Evolutionary conservation across 2,113 vertebrate species (phyloP).

Genomic region (Larimichthys polyactis): DNA sequence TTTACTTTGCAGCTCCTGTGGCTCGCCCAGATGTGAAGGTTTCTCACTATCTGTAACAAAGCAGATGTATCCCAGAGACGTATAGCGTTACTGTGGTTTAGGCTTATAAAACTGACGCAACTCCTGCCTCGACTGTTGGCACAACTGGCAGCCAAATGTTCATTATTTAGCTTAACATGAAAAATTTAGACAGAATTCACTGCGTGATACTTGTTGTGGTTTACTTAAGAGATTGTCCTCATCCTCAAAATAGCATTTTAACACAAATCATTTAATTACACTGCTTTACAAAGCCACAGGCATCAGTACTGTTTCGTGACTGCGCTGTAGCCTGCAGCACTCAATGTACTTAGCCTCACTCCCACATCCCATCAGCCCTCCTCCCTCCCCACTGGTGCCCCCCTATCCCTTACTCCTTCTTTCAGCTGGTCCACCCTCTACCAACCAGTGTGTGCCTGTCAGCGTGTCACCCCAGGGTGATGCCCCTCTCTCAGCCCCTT

Average conservation of each 20-base stretch:
- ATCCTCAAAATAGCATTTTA: constrained; percentile 45
- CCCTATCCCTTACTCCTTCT: constrained; percentile 36
- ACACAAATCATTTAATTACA: constrained; percentile 48
- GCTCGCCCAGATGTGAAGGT: constrained; percentile 23
- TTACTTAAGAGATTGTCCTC: constrained; percentile 36
- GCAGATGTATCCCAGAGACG: constrained; percentile 52
- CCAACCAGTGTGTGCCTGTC: constrained; percentile 72
- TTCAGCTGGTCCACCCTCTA: constrained; percentile 56
- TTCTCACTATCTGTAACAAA: constrained; percentile 20
- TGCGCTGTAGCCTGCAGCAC: constrained; percentile 29
- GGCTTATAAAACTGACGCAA: constrained; percentile 64
- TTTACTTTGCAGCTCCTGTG: constrained; percentile 39
- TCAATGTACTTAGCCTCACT: constrained; percentile 43
- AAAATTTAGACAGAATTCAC: constrained; percentile 39
- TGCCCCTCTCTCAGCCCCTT: constrained; percentile 76
- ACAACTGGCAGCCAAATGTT: constrained; percentile 63
- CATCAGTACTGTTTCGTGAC: constrained; percentile 37
- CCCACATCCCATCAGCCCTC: constrained; percentile 38
- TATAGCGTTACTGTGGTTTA: constrained; percentile 57
- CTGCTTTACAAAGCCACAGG: constrained; percentile 30
- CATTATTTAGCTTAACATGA: constrained; percentile 61
- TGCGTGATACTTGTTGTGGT: constrained; percentile 52
- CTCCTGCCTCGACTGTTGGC: constrained; percentile 63
- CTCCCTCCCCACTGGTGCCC: constrained; percentile 16
- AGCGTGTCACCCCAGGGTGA: constrained; percentile 70